Evolutionary conservation across 1,140 invertebrate species (phyloP), one percentile per base, ranked within the genome.

Genomic region (Macrobrachium rosenbergii): DNA sequence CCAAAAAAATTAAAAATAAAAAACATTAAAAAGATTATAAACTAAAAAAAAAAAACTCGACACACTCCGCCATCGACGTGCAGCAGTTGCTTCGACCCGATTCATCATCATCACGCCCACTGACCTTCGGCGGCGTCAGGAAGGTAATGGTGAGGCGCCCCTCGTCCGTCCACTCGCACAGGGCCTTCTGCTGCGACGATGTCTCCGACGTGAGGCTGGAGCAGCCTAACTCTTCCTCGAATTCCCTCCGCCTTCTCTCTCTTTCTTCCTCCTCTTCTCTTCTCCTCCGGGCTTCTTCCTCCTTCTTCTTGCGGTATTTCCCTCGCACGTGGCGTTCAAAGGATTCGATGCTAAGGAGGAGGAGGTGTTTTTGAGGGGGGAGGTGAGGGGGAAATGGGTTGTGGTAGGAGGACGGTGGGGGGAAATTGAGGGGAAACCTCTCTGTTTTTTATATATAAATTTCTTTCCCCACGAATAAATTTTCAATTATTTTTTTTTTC

Each of bases 141-240:
- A 85, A 85, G 83, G 83, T 85, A 23, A 85, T 85, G 17, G 69
- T 21, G 14, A 85, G 83, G 7, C 83, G 60, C 0, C 75, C 83
- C 1, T 79, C 75, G 69, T 23, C 52, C 12, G 52, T 23, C 83
- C 83, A 85, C 62, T 85, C 83, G 59, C 59, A 85, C 21, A 52
- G 1, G 16, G 83, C 76, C 23, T 62, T 45, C 75, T 85, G 83
- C 75, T 85, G 83, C 11, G 10, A 37, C 69, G n/a, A n/a, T n/a
- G 11, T 58, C 19, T 60, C 73, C 23, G 59, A 64, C 14, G 6
- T n/a, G 12, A 14, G 37, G 23, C 45, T 58, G 3, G 43, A 16
- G 16, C 23, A 43, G 7, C 52, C 45, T 23, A 67, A 19, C 62
- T 67, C 83, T 59, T 59, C 75, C 72, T 75, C 67, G 52, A 52